A percentile compares a stretch with the other conserved stretches of the same genome.
These are phyloP conservation scores for Cyprinus carpio DNA, from an alignment of 2,113 vertebrate genomes.

Conservation along the genomic window DNA sequence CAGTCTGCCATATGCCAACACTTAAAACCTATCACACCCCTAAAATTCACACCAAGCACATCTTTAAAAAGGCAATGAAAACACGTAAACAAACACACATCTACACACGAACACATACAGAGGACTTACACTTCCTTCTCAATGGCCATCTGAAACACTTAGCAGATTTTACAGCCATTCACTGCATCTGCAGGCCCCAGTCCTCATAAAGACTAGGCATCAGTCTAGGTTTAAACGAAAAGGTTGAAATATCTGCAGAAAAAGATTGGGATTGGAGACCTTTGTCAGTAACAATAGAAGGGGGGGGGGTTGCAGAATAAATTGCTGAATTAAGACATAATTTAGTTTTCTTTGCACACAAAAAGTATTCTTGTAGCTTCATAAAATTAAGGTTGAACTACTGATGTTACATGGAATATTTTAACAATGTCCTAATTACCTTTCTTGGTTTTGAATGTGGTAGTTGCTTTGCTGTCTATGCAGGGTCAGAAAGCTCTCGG, in stretches of 20 bases:
- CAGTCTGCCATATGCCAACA: slow-evolving; percentile 68
- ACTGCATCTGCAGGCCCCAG: slow-evolving; percentile 4
- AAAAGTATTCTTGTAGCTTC: too few relatives aligned
- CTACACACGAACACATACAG: slow-evolving; percentile 48
- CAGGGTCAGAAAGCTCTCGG: too few relatives aligned
- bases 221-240: slow-evolving; percentile 42
- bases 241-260: slow-evolving; percentile 12
- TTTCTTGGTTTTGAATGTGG: too few relatives aligned
- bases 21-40: slow-evolving; percentile 63
- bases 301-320: too few relatives aligned
- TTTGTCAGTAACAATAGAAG: neutral
- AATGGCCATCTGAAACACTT: slow-evolving; percentile 42
- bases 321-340: too few relatives aligned
- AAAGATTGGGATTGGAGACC: neutral
- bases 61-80: slow-evolving; percentile 61
- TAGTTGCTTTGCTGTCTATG: too few relatives aligned
- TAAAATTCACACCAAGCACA: slow-evolving; percentile 59
- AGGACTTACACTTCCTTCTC: neutral
- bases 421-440: too few relatives aligned
- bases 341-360: too few relatives aligned
- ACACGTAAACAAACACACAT: slow-evolving; percentile 69
- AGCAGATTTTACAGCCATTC: slow-evolving; percentile 34
- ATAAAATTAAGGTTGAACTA: too few relatives aligned
- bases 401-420: too few relatives aligned
- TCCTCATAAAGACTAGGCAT: slow-evolving; percentile 43